Evolutionary conservation across 2,797 vertebrate genomes (phyloP).

Genomic region (Echeneis naucrates): DNA sequence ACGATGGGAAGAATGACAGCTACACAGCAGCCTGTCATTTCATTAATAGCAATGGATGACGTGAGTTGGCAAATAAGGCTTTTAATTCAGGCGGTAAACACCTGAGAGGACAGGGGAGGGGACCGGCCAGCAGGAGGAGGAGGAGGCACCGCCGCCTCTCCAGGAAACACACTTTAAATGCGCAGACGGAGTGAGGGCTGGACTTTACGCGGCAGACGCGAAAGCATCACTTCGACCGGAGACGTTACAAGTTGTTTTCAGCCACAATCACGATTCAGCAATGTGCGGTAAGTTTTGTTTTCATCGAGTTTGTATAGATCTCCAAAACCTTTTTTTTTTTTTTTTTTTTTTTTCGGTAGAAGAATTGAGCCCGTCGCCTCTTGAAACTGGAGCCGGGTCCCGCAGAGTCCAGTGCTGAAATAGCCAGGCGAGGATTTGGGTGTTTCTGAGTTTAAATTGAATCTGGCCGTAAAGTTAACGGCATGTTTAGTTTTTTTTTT

Average conservation of each 20-base stretch:
- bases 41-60: no score
- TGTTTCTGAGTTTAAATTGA: no score
- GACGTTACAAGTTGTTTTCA: slow-evolving; percentile 15
- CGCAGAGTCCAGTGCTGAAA: background rate
- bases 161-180: slow-evolving; percentile 68
- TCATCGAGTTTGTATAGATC: background rate
- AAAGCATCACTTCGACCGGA: slow-evolving; percentile 46
- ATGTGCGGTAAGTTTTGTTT: slow-evolving; percentile 84
- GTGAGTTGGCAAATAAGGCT: no score
- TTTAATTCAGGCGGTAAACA: no score
- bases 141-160: slow-evolving; percentile 54
- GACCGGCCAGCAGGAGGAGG: slow-evolving; percentile 59
- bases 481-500: no score
- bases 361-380: slow-evolving; percentile 10
- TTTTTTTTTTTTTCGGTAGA: no score
- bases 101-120: slow-evolving; percentile 23
- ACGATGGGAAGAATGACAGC: no score
- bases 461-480: background rate
- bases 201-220: slow-evolving; percentile 35
- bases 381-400: background rate
- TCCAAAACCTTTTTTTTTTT: background rate
- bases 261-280: slow-evolving; percentile 38
- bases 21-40: no score
- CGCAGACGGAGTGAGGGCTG: slow-evolving; percentile 38
- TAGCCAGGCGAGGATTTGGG: background rate